phyloP scores from a whole-genome alignment of 2,797 vertebrate genomes.

The Malacoraja senta region DNA sequence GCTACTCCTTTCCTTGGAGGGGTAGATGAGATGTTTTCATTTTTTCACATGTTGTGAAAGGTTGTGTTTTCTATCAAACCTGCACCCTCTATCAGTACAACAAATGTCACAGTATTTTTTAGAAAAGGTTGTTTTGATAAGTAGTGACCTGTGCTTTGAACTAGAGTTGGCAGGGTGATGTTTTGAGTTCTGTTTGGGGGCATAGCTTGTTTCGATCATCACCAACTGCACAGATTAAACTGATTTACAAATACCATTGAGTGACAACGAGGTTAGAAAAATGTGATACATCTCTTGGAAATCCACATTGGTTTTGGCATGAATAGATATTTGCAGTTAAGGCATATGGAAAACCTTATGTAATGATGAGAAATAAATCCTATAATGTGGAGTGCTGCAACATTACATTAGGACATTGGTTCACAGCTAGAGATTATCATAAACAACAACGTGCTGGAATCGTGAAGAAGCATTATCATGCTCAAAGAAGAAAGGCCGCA shows the following conservation, averaged over 20 bases:
- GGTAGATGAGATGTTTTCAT: not conserved
- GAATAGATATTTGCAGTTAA: not conserved
- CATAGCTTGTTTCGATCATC: not conserved
- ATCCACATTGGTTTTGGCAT: not conserved
- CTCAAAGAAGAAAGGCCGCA: not conserved
- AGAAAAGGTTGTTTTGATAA: not conserved
- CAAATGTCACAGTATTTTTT: not conserved
- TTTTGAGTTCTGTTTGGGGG: not conserved
- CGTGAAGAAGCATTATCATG: not conserved
- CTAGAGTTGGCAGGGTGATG: not conserved
- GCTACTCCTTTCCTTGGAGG: not conserved
- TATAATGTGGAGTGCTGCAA: not conserved
- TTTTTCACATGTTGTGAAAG: not conserved
- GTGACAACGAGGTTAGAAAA: not conserved
- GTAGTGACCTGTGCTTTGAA: not conserved
- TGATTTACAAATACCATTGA: too few species aligned
- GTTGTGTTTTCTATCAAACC: not conserved
- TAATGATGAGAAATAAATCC: not conserved
- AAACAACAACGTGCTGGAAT: not conserved
- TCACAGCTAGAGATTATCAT: not conserved
- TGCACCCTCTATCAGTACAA: not conserved
- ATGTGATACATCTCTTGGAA: not conserved
- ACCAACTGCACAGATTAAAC: not conserved
- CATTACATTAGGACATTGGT: not conserved
- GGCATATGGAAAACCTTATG: not conserved